Conservation (phyloP, 2,797 vertebrate genomes). For the Sylvia borin region DNA sequence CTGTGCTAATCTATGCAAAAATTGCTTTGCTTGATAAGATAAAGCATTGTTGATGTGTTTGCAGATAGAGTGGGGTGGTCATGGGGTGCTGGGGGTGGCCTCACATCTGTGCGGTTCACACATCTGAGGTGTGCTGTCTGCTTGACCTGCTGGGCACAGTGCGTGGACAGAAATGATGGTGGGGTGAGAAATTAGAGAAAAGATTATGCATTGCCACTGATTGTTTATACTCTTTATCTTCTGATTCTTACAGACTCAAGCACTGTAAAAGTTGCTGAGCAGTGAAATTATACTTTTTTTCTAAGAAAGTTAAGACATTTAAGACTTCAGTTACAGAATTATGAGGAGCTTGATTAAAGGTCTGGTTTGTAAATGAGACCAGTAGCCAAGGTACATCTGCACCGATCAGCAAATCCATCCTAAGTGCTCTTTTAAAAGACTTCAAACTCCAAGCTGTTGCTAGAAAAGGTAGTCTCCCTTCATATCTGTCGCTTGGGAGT, state of each 20-base stretch:
- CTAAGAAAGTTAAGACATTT: background rate
- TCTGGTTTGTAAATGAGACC: background rate
- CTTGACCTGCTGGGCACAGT: background rate
- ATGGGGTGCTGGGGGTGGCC: background rate
- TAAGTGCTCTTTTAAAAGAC: background rate
- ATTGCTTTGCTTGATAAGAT: background rate
- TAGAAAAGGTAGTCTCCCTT: background rate
- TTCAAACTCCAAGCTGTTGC: background rate
- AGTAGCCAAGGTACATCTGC: background rate
- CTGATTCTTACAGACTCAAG: background rate
- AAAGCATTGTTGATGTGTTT: background rate
- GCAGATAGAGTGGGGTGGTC: background rate
- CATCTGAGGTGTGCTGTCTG: accelerated
- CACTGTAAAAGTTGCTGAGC: background rate
- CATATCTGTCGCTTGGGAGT: background rate
- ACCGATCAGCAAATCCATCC: background rate
- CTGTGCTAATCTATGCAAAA: background rate
- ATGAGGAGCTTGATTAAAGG: background rate
- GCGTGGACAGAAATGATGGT: background rate
- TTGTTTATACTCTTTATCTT: background rate
- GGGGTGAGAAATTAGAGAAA: background rate
- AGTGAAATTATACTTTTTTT: background rate
- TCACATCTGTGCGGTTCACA: background rate
- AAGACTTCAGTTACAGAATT: background rate
- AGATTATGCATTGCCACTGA: background rate